Percentiles rank a stretch among this genome's conserved stretches.
Conservation (phyloP, 2,888 invertebrate genomes). For the Cantharis lateralis region DNA sequence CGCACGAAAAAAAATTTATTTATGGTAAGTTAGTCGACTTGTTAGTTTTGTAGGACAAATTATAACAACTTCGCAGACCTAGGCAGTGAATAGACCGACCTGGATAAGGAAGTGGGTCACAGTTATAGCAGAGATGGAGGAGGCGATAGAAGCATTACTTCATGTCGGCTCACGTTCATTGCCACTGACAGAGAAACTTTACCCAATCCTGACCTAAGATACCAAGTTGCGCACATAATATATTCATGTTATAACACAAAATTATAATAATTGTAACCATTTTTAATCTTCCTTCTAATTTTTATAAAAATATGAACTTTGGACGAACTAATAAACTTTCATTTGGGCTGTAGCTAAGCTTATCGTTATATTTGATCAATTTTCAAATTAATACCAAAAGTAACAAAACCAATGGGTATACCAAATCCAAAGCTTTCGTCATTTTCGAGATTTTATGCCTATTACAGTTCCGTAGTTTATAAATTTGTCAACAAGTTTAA, state of each 20-base stretch:
- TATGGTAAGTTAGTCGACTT: conserved; percentile 25
- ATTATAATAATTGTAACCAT: not conserved
- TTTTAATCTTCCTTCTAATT: not conserved
- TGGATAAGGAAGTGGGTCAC: conserved; percentile 54
- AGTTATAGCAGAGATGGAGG: conserved; percentile 50
- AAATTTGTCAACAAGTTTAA: too few relatives aligned
- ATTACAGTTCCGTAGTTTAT: too few relatives aligned
- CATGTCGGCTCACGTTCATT: conserved; percentile 38
- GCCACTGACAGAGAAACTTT: conserved; percentile 40
- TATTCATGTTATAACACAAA: conserved; percentile 7
- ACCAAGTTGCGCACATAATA: conserved; percentile 36
- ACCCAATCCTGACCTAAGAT: conserved; percentile 40
- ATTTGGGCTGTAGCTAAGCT: not conserved
- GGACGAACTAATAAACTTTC: not conserved
- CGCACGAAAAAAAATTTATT: conserved; percentile 14
- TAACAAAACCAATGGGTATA: too few relatives aligned
- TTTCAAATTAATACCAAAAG: too few relatives aligned
- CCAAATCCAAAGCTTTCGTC: too few relatives aligned
- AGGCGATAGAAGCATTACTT: conserved; percentile 43
- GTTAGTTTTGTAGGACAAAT: conserved; percentile 49
- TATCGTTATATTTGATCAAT: too few relatives aligned
- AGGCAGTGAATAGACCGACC: conserved; percentile 52
- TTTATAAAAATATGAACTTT: not conserved
- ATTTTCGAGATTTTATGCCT: too few relatives aligned
- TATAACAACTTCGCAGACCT: conserved; percentile 46